These are phyloP conservation scores for Paedocypris sp. DNA, from an alignment of 2,113 vertebrate genomes.

Conservation along the genomic window DNA sequence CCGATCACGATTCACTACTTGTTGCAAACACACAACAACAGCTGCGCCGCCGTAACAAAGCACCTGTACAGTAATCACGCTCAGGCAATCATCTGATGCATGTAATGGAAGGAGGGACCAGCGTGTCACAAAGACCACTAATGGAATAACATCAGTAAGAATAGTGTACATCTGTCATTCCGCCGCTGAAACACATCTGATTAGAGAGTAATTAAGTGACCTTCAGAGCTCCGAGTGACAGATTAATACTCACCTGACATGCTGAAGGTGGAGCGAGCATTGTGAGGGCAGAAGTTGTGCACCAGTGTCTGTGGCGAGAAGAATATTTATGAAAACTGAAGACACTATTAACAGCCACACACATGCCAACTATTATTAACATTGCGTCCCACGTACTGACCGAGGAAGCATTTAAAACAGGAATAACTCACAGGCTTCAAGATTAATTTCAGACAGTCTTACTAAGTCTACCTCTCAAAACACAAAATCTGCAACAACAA, in stretches of 20 bases:
- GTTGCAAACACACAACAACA: conserved; percentile 6
- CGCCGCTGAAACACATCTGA: conserved; percentile 31
- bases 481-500: no score
- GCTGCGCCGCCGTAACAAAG: neutral
- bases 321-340: conserved; percentile 23
- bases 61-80: conserved; percentile 5
- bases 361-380: neutral
- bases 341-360: conserved; percentile 10
- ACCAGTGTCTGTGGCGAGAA: conserved; percentile 10
- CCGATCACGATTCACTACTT: neutral
- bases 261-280: conserved; percentile 22
- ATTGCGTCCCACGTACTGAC: conserved; percentile 1
- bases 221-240: conserved; percentile 28
- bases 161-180: conserved; percentile 34
- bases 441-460: no score
- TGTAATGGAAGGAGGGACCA: conserved; percentile 18
- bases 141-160: conserved; percentile 36
- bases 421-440: no score
- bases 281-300: conserved; percentile 19
- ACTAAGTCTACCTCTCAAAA: no score
- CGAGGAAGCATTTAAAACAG: neutral
- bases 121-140: conserved; percentile 25
- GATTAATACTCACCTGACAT: conserved; percentile 35
- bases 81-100: conserved; percentile 7
- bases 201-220: conserved; percentile 39